Base-by-base conservation (phyloP, 35 echinoderm and acorn worm genomes). In the Patiria miniata region DNA sequence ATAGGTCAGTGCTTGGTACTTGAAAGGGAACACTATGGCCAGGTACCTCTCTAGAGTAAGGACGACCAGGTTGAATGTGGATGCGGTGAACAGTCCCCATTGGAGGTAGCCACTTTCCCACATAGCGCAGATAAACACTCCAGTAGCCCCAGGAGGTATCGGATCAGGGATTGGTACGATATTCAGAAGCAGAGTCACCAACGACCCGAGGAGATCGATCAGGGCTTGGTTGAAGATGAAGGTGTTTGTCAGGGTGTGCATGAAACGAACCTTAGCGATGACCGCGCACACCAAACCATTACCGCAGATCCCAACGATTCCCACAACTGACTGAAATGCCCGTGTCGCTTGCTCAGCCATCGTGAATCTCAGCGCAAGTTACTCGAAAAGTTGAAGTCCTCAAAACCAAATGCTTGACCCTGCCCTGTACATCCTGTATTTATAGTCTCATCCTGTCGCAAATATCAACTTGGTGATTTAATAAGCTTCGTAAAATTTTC, bases 41-140 rank as follows among this genome's bases (percentile, higher is more conserved):
- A 94, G 78, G 83, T 94, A 94, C 19, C 87, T 44, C 56, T 89
- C 92, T 8, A 89, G 51, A 21, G 92, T 83, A 22, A 94, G n/a
- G n/a, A 86, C 36, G 4, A 79, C 65, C 16, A 94, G 57, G 39
- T 88, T 94, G 61, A 89, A 85, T 1, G 87, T 81, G 17, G 92
- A 94, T 12, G 88, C 82, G 15, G 40, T 58, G 18, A 90, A 59
- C 55, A 82, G 68, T 32, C 40, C 61, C 65, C 88, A 94, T 42
- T 89, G 51, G 51, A 91, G 77, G 14, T 78, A 78, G 9, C 61
- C 17, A 30, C 61, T 54, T 2, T 52, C 85, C 89, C 82, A 91
- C 14, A 91, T 26, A 18, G 37, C 53, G 50, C 89, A 80, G 73
- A 85, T 57, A 2, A 91, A 1, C 0, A 8, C 19, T 12, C 82